phyloP scores from a whole-genome alignment of 2,888 invertebrate species.

The Polietes domitor region DNA sequence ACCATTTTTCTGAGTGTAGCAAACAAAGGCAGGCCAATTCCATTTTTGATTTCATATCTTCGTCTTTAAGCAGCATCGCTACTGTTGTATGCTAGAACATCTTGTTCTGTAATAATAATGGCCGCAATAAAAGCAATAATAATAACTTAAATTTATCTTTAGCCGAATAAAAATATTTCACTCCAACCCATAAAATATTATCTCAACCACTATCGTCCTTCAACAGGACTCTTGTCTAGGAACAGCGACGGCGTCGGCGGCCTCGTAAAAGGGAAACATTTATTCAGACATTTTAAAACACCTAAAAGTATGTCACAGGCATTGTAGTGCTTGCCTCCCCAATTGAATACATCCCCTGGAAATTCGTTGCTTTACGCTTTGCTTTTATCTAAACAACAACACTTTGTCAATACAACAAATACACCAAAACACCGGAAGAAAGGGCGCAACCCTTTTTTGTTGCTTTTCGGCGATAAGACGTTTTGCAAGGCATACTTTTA shows the following conservation, averaged over 20 bases:
- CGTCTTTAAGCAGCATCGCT: no score
- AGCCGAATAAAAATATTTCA: slow-evolving; percentile 47
- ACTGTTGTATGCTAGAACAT: no score
- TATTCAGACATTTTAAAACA: slow-evolving; percentile 10
- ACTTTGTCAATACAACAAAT: slow-evolving; percentile 15
- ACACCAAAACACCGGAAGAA: background rate
- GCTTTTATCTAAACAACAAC: slow-evolving; percentile 17
- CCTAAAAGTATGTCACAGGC: slow-evolving; percentile 63
- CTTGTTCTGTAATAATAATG: background rate
- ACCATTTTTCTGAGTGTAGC: no score
- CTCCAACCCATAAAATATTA: slow-evolving; percentile 53
- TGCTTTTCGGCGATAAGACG: slow-evolving; percentile 51
- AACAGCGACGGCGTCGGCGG: background rate
- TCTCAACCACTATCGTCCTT: slow-evolving; percentile 41
- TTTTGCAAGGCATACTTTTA: slow-evolving; percentile 68
- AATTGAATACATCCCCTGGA: background rate
- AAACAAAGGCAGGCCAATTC: no score
- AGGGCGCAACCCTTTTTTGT: slow-evolving; percentile 51
- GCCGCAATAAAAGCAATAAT: slow-evolving; percentile 4
- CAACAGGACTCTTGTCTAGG: slow-evolving; percentile 24
- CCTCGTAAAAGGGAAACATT: background rate
- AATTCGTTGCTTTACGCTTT: background rate
- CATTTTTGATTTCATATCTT: no score
- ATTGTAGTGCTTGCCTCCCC: slow-evolving; percentile 29
- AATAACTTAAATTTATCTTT: slow-evolving; percentile 36